phyloP scores from a whole-genome alignment of 2,113 vertebrate genomes.

The Atherinomorus stipes region DNA sequence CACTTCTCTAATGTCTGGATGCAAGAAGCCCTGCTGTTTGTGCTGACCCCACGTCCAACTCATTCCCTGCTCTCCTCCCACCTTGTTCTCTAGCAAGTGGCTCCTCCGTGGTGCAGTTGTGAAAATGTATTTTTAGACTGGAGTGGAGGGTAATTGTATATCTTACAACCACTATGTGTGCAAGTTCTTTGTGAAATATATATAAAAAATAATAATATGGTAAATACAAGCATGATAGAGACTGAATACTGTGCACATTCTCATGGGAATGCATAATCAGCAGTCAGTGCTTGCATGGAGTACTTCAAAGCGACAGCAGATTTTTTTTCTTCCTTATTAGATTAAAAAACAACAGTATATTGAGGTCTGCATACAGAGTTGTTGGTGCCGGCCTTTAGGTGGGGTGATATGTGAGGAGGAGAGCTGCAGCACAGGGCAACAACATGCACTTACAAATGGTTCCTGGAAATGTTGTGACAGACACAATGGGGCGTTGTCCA shows the following conservation, averaged over 20 bases:
- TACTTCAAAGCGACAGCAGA: neutral
- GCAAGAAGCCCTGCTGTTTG: constrained; percentile 69
- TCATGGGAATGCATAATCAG: neutral
- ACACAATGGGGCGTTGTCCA: neutral
- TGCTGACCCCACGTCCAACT: constrained; percentile 55
- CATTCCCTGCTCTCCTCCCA: constrained; percentile 52
- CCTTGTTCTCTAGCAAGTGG: neutral
- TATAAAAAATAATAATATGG: neutral
- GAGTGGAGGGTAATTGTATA: constrained; percentile 29
- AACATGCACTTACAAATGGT: neutral
- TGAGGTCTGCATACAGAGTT: constrained; percentile 13
- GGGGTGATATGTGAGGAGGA: neutral
- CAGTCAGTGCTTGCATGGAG: neutral
- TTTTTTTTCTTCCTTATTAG: neutral
- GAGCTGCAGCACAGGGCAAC: neutral
- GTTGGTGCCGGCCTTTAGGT: neutral
- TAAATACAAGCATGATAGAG: neutral
- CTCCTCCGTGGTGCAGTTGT: constrained; percentile 63
- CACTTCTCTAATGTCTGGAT: constrained; percentile 69
- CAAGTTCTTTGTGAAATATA: constrained; percentile 34
- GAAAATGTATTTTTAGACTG: constrained; percentile 51
- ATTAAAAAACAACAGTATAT: constrained; percentile 30
- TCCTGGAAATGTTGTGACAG: neutral
- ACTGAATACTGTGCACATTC: neutral
- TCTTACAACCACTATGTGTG: constrained; percentile 56